phyloP scores from a whole-genome alignment of 2,113 vertebrate species.

The Lasiurus cinereus region DNA sequence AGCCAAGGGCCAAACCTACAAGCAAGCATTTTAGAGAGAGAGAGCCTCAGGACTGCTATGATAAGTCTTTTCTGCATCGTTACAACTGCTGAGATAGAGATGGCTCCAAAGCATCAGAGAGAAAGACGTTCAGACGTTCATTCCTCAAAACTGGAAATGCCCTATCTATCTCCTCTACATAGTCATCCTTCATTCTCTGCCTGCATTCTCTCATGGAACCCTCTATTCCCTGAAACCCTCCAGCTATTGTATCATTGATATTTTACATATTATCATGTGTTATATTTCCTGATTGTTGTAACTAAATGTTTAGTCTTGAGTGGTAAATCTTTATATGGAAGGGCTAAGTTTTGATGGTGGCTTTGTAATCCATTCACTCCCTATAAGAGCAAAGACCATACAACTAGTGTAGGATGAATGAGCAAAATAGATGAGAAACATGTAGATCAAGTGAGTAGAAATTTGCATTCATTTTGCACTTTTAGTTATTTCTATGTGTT shows the following conservation, averaged over 20 bases:
- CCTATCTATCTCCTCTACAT: background rate
- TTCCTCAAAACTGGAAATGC: background rate
- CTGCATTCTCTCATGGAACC: background rate
- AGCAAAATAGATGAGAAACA: background rate
- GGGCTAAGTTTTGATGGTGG: background rate
- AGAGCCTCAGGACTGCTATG: background rate
- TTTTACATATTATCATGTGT: background rate
- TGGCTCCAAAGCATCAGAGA: background rate
- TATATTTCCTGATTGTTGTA: background rate
- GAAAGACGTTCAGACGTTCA: background rate
- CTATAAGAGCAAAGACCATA: background rate
- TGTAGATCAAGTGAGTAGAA: background rate
- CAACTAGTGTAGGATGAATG: background rate
- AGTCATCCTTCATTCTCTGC: background rate
- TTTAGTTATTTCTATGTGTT: background rate
- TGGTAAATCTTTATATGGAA: background rate
- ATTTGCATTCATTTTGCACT: background rate
- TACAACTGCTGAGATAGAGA: background rate
- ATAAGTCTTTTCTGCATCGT: background rate
- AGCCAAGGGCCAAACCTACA: background rate
- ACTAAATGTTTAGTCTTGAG: background rate
- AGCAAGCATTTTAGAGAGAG: background rate
- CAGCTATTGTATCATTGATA: background rate
- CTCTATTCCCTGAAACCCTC: background rate
- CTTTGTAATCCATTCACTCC: background rate